Conservation (phyloP, 2,888 invertebrate genomes). For the Papilio demoleus region DNA sequence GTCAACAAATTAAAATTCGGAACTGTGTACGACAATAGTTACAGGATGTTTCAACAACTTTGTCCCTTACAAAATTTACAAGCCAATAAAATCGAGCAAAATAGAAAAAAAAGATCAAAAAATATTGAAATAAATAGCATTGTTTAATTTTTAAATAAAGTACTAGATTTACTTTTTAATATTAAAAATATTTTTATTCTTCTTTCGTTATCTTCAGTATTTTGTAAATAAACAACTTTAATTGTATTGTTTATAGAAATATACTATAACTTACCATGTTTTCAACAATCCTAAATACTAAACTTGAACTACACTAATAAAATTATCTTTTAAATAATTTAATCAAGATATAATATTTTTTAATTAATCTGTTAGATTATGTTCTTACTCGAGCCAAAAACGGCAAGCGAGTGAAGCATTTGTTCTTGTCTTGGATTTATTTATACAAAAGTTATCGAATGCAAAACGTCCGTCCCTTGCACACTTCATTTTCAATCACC, state of each 20-base stretch:
- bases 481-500: conserved; percentile 24
- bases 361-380: not conserved
- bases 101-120: not conserved
- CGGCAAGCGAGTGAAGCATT: conserved; percentile 53
- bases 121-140: not conserved
- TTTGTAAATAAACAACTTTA: not conserved
- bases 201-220: not conserved
- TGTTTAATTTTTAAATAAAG: not conserved
- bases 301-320: conserved; percentile 22
- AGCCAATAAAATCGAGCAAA: no score
- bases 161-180: not conserved
- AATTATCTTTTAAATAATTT: not conserved
- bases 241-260: not conserved
- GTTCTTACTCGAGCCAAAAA: conserved; percentile 45
- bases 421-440: conserved; percentile 50
- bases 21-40: no score
- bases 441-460: conserved; percentile 57
- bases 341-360: not conserved
- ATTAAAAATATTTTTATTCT: not conserved
- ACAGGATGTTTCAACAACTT: no score
- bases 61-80: no score
- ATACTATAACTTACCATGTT: conserved; percentile 30
- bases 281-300: conserved; percentile 12
- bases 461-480: conserved; percentile 30
- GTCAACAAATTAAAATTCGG: no score